These are phyloP conservation scores for Otus scops DNA, from an alignment of 2,797 vertebrate genomes.

Conservation along the genomic window DNA sequence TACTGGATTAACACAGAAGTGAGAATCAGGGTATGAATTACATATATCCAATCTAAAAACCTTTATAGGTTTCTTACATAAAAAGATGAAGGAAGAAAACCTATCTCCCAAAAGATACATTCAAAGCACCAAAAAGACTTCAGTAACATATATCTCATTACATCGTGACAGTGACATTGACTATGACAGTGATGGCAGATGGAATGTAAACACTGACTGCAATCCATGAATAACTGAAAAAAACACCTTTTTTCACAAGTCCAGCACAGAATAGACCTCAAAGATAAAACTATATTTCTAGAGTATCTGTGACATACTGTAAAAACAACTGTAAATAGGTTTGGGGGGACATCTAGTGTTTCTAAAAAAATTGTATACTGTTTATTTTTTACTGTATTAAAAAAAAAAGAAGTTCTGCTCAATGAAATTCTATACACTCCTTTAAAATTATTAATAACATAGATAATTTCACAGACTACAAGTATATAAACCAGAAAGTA, in stretches of 20 bases:
- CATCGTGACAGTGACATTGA: background rate
- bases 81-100: background rate
- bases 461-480: background rate
- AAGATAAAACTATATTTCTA: background rate
- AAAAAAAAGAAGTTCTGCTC: background rate
- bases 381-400: background rate
- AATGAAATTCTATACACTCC: background rate
- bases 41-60: background rate
- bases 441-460: background rate
- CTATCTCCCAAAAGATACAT: background rate
- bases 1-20: background rate
- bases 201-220: background rate
- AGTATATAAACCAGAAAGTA: background rate
- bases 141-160: background rate
- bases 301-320: background rate
- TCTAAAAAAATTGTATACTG: background rate
- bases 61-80: background rate
- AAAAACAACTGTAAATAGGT: slow-evolving; percentile 41
- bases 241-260: background rate
- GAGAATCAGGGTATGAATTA: background rate
- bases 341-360: slow-evolving; percentile 73
- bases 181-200: background rate
- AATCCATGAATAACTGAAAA: background rate
- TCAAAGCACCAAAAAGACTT: background rate
- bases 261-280: background rate